Evolutionary conservation across 2,888 invertebrate genomes (phyloP), one percentile per base, ranked within the genome.

Genomic region (Villa cingulata): DNA sequence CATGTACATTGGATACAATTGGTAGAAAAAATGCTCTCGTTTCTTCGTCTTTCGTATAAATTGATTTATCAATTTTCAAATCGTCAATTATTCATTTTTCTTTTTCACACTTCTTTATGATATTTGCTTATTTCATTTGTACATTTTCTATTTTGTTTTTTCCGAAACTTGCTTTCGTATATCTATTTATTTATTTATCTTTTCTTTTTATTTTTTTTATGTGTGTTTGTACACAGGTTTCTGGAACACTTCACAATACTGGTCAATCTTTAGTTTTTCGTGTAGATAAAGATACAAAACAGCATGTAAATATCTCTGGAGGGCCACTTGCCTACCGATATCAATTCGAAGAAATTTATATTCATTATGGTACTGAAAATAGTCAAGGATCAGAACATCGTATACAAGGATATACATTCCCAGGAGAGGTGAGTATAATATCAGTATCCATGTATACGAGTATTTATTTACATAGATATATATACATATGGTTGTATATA

Each of bases 241-340:
- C 85, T 67, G 95, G 94, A 1, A 78, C 81, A 46, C 76, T 96
- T 45, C 80, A 86, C 66, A 96, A 96, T 72, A 92, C 92, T 14
- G 96, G 95, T 1, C 94, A 95, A 68, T 90, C 91, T 49, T 74
- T 96, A 55, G 87, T 92, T 56, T 89, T 95, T 72, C 79, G 87
- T 45, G 83, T 91, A 51, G 90, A 91, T 66, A 88, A 86, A 62
- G 89, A 89, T 63, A 83, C 86, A 43, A 88, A 88, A 64, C 84
- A 86, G 59, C 86, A 86, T 60, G 87, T 96, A 53, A 95, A 94
- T 74, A 92, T 98, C 63, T 88, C 90, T 41, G 94, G 92, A 7
- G 97, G 97, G 0, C 96, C 97, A 0, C 76, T 96, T 52, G 90
- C 94, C 54, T 96, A 96, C 72, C 78, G 87, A 55, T 96, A 95